A percentile compares a stretch with the other conserved stretches of the same genome.
phyloP scores from a whole-genome alignment of 2,797 vertebrate species.

The Cryptoblepharus egeriae region DNA sequence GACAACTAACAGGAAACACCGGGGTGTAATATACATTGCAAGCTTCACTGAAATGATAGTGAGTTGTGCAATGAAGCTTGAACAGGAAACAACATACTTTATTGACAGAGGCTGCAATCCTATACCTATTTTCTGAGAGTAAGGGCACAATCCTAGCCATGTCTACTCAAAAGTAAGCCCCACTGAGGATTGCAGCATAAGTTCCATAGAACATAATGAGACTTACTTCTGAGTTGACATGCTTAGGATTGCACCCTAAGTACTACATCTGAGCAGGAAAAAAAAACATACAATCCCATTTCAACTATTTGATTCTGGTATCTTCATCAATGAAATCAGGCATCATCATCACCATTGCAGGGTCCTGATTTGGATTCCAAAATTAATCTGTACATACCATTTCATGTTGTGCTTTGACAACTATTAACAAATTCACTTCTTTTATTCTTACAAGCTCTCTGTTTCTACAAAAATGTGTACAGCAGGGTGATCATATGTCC shows the following conservation, averaged over 20 bases:
- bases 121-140: too few species aligned
- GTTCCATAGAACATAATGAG: too few species aligned
- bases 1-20: background rate
- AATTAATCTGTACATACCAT: background rate
- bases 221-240: too few species aligned
- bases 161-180: too few species aligned
- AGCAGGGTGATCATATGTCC: too few species aligned
- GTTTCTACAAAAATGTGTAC: background rate
- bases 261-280: background rate
- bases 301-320: background rate
- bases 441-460: too few species aligned
- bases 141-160: too few species aligned
- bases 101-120: too few species aligned
- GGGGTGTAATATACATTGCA: background rate
- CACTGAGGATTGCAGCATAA: too few species aligned
- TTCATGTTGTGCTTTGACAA: background rate
- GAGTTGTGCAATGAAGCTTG: background rate
- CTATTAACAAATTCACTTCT: background rate
- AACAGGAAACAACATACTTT: background rate
- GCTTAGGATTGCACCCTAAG: too few species aligned
- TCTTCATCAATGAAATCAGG: background rate
- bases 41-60: background rate
- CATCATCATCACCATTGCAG: background rate
- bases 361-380: background rate
- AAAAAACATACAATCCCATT: background rate